Conservation (phyloP, 1,140 invertebrate species). For the Bradynema listronoti region DNA sequence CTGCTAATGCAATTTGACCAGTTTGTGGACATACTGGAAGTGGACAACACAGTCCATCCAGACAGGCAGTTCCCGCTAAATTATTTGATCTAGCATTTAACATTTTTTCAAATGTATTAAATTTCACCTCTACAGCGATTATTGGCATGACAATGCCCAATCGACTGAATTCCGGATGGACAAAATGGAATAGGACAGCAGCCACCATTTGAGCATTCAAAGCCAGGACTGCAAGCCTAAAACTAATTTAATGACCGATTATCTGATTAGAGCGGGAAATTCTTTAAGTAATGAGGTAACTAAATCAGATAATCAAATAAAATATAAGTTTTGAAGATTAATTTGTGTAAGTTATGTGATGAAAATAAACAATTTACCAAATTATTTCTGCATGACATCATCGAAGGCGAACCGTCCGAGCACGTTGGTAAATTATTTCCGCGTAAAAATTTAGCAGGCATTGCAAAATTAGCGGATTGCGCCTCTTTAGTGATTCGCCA, state of each 20-base stretch:
- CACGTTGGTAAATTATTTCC: conserved; percentile 33
- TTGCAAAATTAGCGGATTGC: too few species aligned
- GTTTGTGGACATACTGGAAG: conserved; percentile 34
- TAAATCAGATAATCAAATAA: conserved; percentile 12
- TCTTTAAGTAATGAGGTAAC: neutral
- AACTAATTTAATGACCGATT: conserved; percentile 13
- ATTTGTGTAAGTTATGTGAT: too few species aligned
- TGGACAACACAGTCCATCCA: conserved; percentile 37
- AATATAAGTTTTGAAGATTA: neutral
- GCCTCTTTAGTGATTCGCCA: too few species aligned
- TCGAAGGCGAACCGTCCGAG: conserved; percentile 40
- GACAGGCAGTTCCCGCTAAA: conserved; percentile 17
- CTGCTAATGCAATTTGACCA: conserved; percentile 23
- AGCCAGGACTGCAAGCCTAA: conserved; percentile 40
- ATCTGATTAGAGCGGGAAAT: neutral
- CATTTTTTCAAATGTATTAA: neutral
- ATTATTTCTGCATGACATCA: conserved; percentile 12
- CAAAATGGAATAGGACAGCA: conserved; percentile 51
- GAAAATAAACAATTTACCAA: conserved; percentile 16
- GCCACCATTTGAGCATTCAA: conserved; percentile 51
- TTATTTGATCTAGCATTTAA: neutral
- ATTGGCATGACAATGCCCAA: conserved; percentile 13
- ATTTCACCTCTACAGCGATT: conserved; percentile 12
- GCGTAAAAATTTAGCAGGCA: too few species aligned
- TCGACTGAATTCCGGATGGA: conserved; percentile 44